Percentiles rank a stretch among this genome's conserved stretches.
Evolutionary conservation across 2,797 vertebrate genomes (phyloP).

Genomic region (Bradypus variegatus): DNA sequence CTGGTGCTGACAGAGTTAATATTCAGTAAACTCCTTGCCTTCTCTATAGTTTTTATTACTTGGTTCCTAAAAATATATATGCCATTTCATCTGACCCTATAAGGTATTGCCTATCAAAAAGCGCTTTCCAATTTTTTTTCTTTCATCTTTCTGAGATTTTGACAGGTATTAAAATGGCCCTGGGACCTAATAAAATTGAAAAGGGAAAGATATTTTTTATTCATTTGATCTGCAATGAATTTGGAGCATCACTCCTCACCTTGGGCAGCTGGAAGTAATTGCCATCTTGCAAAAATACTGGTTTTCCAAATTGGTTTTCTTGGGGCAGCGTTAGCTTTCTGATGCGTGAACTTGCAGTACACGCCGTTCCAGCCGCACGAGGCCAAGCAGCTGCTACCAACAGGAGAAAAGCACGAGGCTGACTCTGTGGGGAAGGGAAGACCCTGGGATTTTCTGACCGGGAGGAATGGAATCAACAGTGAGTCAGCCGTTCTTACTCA

Average conservation of each 20-base stretch:
- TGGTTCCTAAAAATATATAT: background rate
- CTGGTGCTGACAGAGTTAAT: background rate
- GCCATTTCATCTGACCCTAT: background rate
- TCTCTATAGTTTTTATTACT: background rate
- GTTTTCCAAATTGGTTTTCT: slow-evolving; percentile 16
- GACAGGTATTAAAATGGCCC: background rate
- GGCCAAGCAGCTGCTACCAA: fast-evolving
- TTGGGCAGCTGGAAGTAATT: background rate
- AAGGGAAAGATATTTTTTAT: background rate
- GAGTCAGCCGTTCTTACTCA: too few species aligned
- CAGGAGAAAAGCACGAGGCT: fast-evolving
- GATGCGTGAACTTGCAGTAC: background rate
- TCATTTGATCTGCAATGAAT: slow-evolving; percentile 20
- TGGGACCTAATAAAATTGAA: background rate
- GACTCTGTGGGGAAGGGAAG: background rate
- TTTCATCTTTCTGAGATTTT: background rate
- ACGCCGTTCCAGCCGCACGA: fast-evolving
- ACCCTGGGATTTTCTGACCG: background rate
- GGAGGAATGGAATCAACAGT: background rate
- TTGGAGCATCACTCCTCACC: background rate
- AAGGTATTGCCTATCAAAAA: background rate
- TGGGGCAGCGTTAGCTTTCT: background rate
- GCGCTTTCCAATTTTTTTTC: background rate
- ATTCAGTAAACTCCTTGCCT: background rate
- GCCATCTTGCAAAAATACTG: slow-evolving; percentile 1